phyloP scores from a whole-genome alignment of 2,113 vertebrate species.

The Dendrocopos noguchii region DNA sequence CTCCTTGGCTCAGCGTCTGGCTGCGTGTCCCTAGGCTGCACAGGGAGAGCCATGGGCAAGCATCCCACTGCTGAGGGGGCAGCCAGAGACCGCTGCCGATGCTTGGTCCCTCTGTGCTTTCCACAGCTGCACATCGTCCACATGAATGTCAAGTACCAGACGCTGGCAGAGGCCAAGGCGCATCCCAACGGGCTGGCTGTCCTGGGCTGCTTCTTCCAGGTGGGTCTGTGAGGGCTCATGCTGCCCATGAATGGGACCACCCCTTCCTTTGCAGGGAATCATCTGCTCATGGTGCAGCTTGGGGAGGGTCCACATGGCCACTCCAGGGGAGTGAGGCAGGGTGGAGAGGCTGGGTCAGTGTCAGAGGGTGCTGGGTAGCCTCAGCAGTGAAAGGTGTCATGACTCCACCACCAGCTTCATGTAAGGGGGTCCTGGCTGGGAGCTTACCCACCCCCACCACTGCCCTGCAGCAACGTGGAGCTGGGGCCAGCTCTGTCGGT shows the following conservation, averaged over 20 bases:
- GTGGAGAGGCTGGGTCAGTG: background rate
- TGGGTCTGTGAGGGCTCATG: constrained; percentile 8
- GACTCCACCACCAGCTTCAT: rapidly evolving
- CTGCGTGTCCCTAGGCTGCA: background rate
- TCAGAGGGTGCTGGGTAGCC: background rate
- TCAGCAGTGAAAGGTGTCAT: background rate
- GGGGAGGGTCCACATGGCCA: rapidly evolving
- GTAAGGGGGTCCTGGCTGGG: background rate
- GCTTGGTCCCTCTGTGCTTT: background rate
- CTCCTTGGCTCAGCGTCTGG: rapidly evolving
- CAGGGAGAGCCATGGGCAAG: rapidly evolving
- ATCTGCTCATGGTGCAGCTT: rapidly evolving
- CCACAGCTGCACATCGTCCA: constrained; percentile 86
- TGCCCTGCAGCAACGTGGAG: background rate
- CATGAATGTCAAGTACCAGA: constrained; percentile 80
- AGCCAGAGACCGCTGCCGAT: rapidly evolving
- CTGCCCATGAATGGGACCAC: background rate
- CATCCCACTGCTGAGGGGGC: rapidly evolving
- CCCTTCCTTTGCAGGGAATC: background rate
- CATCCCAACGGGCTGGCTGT: constrained; percentile 83
- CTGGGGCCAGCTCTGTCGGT: background rate
- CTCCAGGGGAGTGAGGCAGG: rapidly evolving
- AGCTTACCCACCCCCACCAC: background rate
- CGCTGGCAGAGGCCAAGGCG: constrained; percentile 69
- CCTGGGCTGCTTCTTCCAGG: constrained; percentile 83